Evolutionary conservation across 1,140 invertebrate genomes (phyloP).

Genomic region (Drosophila mayri): DNA sequence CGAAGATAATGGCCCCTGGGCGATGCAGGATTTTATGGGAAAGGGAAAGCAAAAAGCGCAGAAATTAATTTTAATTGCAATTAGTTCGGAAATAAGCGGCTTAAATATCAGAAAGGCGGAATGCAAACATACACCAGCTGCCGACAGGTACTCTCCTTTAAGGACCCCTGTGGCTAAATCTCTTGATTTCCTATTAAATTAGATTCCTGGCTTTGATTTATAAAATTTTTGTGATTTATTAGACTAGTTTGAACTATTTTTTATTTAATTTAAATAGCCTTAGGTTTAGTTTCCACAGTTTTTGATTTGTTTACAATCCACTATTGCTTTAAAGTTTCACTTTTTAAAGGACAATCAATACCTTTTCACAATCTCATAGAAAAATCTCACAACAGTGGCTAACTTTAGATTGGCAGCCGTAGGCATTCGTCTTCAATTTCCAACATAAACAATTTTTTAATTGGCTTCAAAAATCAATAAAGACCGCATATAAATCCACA

Average conservation of each 20-base stretch:
- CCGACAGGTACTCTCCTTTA: neutral
- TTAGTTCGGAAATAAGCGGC: slow-evolving; percentile 20
- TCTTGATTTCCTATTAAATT: neutral
- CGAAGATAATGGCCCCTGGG: slow-evolving; percentile 97
- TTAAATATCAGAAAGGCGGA: neutral
- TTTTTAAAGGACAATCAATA: neutral
- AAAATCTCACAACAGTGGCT: neutral
- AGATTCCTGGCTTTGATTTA: neutral
- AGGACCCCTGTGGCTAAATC: neutral
- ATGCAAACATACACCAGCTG: slow-evolving; percentile 1
- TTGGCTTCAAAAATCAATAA: slow-evolving; percentile 21
- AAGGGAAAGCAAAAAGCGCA: neutral
- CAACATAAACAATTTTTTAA: slow-evolving; percentile 22
- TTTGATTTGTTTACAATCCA: neutral
- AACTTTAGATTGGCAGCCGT: neutral
- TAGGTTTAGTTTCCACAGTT: too few species aligned
- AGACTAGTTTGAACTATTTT: neutral
- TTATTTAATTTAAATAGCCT: neutral
- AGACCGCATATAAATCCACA: neutral
- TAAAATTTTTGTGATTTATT: neutral
- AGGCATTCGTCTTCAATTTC: slow-evolving; percentile 24
- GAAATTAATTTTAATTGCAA: slow-evolving; percentile 55
- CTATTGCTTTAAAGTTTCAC: neutral
- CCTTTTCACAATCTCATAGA: neutral
- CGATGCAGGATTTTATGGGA: neutral